Evolutionary conservation across 2,797 vertebrate genomes (phyloP).

Genomic region (Pangasius djambal): DNA sequence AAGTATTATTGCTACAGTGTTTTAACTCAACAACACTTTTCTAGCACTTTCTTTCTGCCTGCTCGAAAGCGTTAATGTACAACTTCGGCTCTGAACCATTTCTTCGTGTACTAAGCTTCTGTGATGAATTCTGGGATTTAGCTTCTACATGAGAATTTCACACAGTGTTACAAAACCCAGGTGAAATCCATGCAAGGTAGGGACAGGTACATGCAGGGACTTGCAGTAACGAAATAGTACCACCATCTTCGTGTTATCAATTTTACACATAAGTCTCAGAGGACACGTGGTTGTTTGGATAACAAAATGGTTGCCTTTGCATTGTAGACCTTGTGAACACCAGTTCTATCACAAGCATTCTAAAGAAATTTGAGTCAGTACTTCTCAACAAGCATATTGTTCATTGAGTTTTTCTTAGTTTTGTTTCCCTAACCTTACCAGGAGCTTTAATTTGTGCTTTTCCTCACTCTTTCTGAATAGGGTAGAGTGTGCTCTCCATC

Average conservation of each 20-base stretch:
- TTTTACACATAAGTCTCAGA: not conserved
- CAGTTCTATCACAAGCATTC: not conserved
- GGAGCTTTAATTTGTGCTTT: not conserved
- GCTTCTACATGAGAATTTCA: no score
- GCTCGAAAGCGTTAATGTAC: not conserved
- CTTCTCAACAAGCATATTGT: not conserved
- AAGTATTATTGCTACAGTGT: not conserved
- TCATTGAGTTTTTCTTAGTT: not conserved
- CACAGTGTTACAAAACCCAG: not conserved
- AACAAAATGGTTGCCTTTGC: conserved; percentile 14
- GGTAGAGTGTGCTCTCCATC: conserved; percentile 2
- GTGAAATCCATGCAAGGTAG: conserved; percentile 17
- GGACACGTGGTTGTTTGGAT: not conserved
- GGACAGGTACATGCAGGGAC: conserved; percentile 2
- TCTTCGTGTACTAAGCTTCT: not conserved
- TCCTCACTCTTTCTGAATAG: not conserved
- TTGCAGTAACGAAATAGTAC: conserved; percentile 9
- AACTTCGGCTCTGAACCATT: not conserved
- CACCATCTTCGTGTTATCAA: conserved; percentile 20
- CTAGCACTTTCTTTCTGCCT: not conserved
- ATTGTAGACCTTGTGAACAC: not conserved
- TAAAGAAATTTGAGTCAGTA: not conserved
- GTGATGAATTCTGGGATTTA: not conserved
- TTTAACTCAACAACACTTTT: not conserved
- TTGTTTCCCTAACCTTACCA: not conserved